Evolutionary conservation across 1,140 invertebrate species (phyloP), one percentile per base, ranked within the genome.

Genomic region (Acromyrmex charruanus): DNA sequence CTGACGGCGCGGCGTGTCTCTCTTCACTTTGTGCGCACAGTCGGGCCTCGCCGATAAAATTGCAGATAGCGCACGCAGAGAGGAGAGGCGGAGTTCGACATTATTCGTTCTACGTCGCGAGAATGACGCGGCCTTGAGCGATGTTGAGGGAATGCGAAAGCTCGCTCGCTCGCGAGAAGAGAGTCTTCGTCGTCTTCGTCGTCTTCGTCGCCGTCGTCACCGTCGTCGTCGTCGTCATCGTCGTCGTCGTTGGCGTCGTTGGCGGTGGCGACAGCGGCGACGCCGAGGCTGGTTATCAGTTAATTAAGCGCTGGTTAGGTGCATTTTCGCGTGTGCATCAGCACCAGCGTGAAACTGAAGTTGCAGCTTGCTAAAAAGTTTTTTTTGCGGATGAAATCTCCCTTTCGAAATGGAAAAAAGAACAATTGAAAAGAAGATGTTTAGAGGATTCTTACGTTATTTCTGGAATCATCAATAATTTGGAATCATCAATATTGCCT

Each of bases 141-240:
- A 87, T 84, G 85, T 90, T 87, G 75, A 89, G 88, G 88, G 84
- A 89, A 89, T 59, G 84, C 87, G 63, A 89, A 89, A 89, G 74
- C 68, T 81, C 77, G 21, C 55, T 44, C 63, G 58, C 44, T 63
- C 55, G 68, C 80, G 80, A 28, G 80, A 58, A 58, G 44, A 84
- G 80, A 74, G 69, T 59, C 77, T 25, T 53, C 51, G 25, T 1
- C 25, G 25, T 1, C 25, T 1, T 25, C 25, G 25, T 25, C 25
- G 25, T 25, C 25, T 0, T 25, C 25, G 25, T 25, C 25, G 25
- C 0, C 25, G 49, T 51, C 49, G 49, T 51, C 14, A 14, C 4
- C 69, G 72, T 21, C 28, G 55, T 35, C 31, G 6, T 6, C 31
- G 31, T 35, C 31, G 55, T 61, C 77, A 25, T 53, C 51, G 49